These are phyloP conservation scores for Cavia porcellus DNA, from an alignment of 2,113 vertebrate species.

Conservation along the genomic window DNA sequence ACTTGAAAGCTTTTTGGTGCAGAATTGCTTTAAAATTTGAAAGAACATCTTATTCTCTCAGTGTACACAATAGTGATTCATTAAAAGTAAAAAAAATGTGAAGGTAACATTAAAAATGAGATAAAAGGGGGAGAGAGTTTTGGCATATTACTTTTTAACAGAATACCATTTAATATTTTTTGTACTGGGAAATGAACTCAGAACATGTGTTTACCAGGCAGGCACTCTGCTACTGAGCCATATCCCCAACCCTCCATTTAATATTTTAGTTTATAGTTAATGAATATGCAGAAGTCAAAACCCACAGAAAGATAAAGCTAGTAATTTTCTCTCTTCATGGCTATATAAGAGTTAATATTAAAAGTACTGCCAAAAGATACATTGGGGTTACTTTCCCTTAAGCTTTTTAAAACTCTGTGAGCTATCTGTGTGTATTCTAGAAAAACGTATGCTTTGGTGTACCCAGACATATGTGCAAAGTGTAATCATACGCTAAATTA, in stretches of 20 bases:
- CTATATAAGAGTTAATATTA: constrained; percentile 15
- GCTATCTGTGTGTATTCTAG: not conserved
- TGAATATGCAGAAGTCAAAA: constrained; percentile 34
- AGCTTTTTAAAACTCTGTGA: not conserved
- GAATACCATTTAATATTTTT: not conserved
- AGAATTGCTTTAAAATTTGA: constrained; percentile 67
- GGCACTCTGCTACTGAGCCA: too few species aligned
- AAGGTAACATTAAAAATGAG: not conserved
- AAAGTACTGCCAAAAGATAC: constrained; percentile 33
- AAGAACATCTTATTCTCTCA: constrained; percentile 38
- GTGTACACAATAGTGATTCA: constrained; percentile 4
- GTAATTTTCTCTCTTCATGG: constrained; percentile 57
- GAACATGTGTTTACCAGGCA: too few species aligned
- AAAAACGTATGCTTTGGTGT: not conserved
- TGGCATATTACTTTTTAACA: constrained; percentile 35
- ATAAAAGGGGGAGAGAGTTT: not conserved
- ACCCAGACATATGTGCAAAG: not conserved
- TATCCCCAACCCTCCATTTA: not conserved
- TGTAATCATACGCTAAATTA: not conserved
- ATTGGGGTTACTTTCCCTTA: constrained; percentile 40
- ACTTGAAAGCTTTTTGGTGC: constrained; percentile 43
- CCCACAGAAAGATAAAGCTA: constrained; percentile 58
- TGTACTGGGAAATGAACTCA: too few species aligned
- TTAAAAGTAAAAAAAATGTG: constrained; percentile 66
- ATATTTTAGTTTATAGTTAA: constrained; percentile 31